Evolutionary conservation across 2,888 invertebrate species (phyloP), one percentile per base, ranked within the genome.

Genomic region (Ochropacha duplaris): DNA sequence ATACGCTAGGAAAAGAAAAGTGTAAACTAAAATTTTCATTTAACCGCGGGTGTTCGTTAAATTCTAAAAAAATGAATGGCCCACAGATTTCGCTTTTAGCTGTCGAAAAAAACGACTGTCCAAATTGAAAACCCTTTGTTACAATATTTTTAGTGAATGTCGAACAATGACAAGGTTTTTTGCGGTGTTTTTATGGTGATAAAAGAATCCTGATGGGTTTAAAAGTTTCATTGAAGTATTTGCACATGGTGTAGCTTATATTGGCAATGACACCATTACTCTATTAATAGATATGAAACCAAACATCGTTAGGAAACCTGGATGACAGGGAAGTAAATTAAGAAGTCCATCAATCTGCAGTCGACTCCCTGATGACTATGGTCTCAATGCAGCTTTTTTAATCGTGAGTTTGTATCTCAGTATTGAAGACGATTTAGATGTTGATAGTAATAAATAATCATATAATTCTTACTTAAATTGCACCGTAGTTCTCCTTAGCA

Each of bases 51-150:
- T 52, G 52, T 52, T 52, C 34, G 56, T 57, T 36, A 65, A 65
- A 57, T 67, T 60, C 66, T 65, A 64, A 67, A 75, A 70, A 57
- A 54, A 58, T 58, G 57, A 59, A 62, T 57, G 57, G 57, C 61
- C 61, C 56, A 64, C 66, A 66, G 65, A 68, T 70, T 74, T 71
- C 60, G 64, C 64, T 77, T 78, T 74, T 75, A 68, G 60, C 59
- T 64, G 58, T 59, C 64, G 68, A 71, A 73, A 71, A 73, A 74
- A 78, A 72, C 71, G 71, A 66, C 64, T 60, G 65, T 58, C 58
- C 57, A 69, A 74, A 79, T 78, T 79, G 78, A 78, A 79, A 79
- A 74, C 69, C 68, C 73, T 80, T 77, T 77, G 79, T 78, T 72
- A 67, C 66, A 69, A 72, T 71, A 72, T 72, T 76, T 55, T 72